Base-by-base conservation (phyloP, 2,113 vertebrate species). In the Ploceus nigricollis region DNA sequence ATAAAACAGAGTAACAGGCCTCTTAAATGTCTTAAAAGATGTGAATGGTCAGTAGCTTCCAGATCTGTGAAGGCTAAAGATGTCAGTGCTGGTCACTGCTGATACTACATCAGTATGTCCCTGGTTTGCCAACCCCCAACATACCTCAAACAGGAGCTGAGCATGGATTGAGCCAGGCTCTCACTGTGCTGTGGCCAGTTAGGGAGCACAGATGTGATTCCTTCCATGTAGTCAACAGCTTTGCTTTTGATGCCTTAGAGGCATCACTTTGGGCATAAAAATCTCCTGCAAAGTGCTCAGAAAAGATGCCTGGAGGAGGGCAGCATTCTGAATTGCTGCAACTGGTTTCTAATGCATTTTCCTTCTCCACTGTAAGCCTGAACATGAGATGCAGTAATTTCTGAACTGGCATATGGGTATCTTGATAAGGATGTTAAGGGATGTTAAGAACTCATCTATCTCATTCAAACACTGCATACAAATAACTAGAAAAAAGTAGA, bases 131-230 rank as follows among this genome's bases (percentile, higher is more conserved):
- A 35, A 3, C 20, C 35, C 39, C 3, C 44, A 63, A 4, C 6
- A 1, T 35, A 33, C 18, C 45, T 75, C 9, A 11, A 10, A 7
- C 28, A 75, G 47, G 25, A 39, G 27, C 4, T 50, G 47, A 28
- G 20, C 28, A 2, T 30, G 45, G 15, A 18, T 33, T 68, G 53
- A 64, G 53, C 69, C 30, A 65, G 85, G 37, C 39, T 86, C 11
- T 25, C 8, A 0, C 12, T 54, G 47, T 2, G 5, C 20, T 51
- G 48, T 56, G 64, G 18, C 37, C 60, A 25, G 0, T 56, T 30
- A 51, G 44, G 44, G 40, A 73, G 21, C 58, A 24, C n/a, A 39
- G 27, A 22, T 37, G 44, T 1, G 14, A 63, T 60, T 84, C 27
- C 27, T 81, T 87, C 64, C 14, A 11, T 30, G 23, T 9, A 56